These are phyloP conservation scores for Oncorhynchus gorbuscha DNA, from an alignment of 2,113 vertebrate genomes.

Conservation along the genomic window DNA sequence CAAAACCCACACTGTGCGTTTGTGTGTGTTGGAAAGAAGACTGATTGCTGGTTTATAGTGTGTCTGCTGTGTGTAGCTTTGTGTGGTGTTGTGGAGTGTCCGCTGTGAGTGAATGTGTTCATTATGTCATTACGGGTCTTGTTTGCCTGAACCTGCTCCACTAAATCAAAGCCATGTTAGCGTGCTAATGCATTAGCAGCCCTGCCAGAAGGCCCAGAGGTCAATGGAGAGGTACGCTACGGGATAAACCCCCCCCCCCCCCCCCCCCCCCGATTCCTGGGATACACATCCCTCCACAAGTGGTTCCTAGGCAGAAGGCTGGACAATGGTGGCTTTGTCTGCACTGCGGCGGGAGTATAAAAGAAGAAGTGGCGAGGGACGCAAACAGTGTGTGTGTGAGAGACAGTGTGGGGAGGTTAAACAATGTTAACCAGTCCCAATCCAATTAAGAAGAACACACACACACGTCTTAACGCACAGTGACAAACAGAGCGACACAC, in stretches of 20 bases:
- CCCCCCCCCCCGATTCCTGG: constrained; percentile 44
- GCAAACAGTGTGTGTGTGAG: constrained; percentile 27
- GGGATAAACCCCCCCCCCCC: constrained; percentile 49
- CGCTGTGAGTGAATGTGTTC: constrained; percentile 48
- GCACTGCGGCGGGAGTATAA: constrained; percentile 21
- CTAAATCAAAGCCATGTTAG: constrained; percentile 74
- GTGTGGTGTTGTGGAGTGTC: constrained; percentile 5
- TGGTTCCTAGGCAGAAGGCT: constrained; percentile 57
- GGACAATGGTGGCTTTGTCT: constrained; percentile 71
- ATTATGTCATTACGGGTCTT: constrained; percentile 69
- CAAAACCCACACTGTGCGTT: constrained; percentile 16
- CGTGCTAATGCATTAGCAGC: constrained; percentile 49
- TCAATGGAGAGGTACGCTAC: constrained; percentile 63
- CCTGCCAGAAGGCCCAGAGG: constrained; percentile 58
- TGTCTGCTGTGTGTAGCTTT: not conserved
- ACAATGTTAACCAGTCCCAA: constrained; percentile 69
- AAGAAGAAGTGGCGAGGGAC: constrained; percentile 26
- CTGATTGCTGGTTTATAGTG: constrained; percentile 13
- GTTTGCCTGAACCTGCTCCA: constrained; percentile 67
- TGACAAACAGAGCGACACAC: not conserved
- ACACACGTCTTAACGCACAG: constrained; percentile 22
- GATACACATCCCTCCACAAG: constrained; percentile 64
- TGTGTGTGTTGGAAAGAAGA: constrained; percentile 1
- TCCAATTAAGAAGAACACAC: constrained; percentile 70
- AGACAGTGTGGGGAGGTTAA: constrained; percentile 62